Percentiles rank a stretch among this genome's conserved stretches.
These are phyloP conservation scores for Hippopotamus amphibius DNA, from an alignment of 2,113 vertebrate genomes.

Conservation along the genomic window DNA sequence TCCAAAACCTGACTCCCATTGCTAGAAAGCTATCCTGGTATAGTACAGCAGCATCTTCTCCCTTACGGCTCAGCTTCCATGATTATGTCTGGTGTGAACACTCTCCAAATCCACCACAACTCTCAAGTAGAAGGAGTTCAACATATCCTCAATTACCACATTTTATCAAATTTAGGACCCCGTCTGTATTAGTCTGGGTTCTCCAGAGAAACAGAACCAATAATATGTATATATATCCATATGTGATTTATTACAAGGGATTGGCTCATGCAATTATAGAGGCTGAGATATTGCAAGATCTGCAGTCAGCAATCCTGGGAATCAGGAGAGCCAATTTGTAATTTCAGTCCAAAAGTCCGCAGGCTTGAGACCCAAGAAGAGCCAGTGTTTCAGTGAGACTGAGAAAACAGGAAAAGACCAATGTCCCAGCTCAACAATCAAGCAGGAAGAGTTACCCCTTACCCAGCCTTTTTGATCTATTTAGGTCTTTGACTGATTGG, in stretches of 20 bases:
- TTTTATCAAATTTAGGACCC: slow-evolving; percentile 27
- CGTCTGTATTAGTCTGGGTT: neutral
- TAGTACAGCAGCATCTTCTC: neutral
- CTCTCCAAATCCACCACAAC: neutral
- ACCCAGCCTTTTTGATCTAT: neutral
- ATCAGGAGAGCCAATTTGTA: neutral
- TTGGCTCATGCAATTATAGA: neutral
- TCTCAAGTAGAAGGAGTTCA: neutral
- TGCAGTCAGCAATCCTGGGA: neutral
- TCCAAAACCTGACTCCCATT: neutral
- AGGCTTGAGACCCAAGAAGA: neutral
- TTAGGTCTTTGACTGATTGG: neutral
- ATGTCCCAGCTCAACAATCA: neutral
- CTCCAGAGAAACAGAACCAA: slow-evolving; percentile 40
- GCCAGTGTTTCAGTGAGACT: neutral
- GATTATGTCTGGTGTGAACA: neutral
- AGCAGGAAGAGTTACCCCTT: neutral
- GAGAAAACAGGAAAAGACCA: neutral
- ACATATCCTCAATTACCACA: neutral
- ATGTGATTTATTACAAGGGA: neutral
- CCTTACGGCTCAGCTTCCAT: neutral
- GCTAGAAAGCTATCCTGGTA: neutral
- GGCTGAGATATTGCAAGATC: neutral
- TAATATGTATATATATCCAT: neutral
- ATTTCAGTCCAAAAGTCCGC: neutral